Evolutionary conservation across 2,888 invertebrate genomes (phyloP).

Genomic region (Plagodis dolabraria): DNA sequence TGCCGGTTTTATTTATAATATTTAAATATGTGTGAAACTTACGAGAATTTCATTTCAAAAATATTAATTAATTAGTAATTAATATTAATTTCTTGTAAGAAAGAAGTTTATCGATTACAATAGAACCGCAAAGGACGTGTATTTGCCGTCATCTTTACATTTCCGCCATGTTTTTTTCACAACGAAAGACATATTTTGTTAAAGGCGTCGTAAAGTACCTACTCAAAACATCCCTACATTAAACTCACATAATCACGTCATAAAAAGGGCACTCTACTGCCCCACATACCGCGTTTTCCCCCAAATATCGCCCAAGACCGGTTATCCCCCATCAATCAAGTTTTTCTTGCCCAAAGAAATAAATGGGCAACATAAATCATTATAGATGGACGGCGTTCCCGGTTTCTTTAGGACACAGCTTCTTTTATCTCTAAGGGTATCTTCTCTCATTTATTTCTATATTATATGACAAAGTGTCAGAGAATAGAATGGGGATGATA

Average conservation of each 20-base stretch:
- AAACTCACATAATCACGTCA: slow-evolving; percentile 18
- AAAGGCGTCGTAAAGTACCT: too few relatives aligned
- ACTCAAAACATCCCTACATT: slow-evolving; percentile 2
- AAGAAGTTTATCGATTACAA: too few relatives aligned
- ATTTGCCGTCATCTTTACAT: too few relatives aligned
- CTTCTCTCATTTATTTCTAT: slow-evolving; percentile 36
- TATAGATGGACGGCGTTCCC: slow-evolving; percentile 64
- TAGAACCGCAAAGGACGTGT: too few relatives aligned
- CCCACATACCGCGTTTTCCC: slow-evolving; percentile 38
- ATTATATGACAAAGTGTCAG: slow-evolving; percentile 47
- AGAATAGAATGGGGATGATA: slow-evolving; percentile 34
- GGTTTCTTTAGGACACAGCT: slow-evolving; percentile 52
- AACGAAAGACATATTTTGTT: too few relatives aligned
- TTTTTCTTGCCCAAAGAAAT: slow-evolving; percentile 59
- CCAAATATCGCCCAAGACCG: slow-evolving; percentile 61
- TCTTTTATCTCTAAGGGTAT: slow-evolving; percentile 53
- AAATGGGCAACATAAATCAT: slow-evolving; percentile 77
- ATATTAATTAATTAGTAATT: too few relatives aligned
- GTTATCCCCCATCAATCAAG: slow-evolving; percentile 74
- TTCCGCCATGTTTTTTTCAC: too few relatives aligned
- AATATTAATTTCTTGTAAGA: too few relatives aligned
- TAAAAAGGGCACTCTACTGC: slow-evolving; percentile 33
- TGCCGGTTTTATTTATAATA: too few relatives aligned
- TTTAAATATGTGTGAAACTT: too few relatives aligned
- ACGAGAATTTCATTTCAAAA: too few relatives aligned